Evolutionary conservation across 2,113 vertebrate genomes (phyloP), one percentile per base, ranked within the genome.

Genomic region (Todiramphus chloris): DNA sequence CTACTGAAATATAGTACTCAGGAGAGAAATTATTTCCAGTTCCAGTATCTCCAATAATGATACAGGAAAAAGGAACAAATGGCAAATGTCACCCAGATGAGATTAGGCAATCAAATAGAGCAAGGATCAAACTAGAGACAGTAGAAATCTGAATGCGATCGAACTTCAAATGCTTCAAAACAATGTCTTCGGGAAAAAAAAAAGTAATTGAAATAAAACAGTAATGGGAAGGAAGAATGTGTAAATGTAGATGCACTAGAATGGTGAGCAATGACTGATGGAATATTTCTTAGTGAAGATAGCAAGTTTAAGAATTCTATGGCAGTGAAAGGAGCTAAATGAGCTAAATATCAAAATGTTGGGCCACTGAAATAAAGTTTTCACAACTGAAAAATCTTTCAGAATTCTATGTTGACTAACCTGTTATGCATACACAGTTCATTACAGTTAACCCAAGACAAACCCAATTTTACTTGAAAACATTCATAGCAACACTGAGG

Each of bases 341-440:
- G 44, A 89, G 41, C 41, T 64, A 33, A 51, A 76, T 5, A 25
- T 13, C 58, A 11, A 53, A 67, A 44, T 5, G 2, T 1, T 30
- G 18, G 27, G 16, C 31, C 31, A 21, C n/a, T 31, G 23, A 58
- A 77, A 73, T 20, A 1, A 16, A 70, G 6, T 43, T 80, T 74
- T 24, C 41, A 10, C 31, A 16, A 5, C 48, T 11, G 19, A 11
- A 25, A 11, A 21, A 0, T 3, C 18, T 48, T 58, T 41, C 33
- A 13, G 33, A 16, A 27, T 6, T 59, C 21, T 55, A 1, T 18
- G 16, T 8, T 59, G 5, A 3, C 5, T 25, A 37, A 41, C 12
- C 20, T 44, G 20, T 17, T 60, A 59, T 44, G 18, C 31, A 4
- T 3, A 1, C 4, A 0, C 8, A 1, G 5, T 23, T 50, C 11